Conservation (phyloP, 1,140 invertebrate species). For the silkworm (Bombyx mori) region ASM3026992v2 NC_085118.1:17202501-17203000, state of each 20-base stretch:
- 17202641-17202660: conserved; percentile 10
- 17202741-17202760: conserved; percentile 12
- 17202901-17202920: too few relatives aligned
- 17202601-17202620: conserved; percentile 22
- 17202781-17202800: neutral
- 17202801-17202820: too few relatives aligned
- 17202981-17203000: too few relatives aligned
- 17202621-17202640: conserved; percentile 24
- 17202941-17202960: too few relatives aligned
- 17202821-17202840: too few relatives aligned
- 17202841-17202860: too few relatives aligned
- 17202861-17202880: too few relatives aligned
- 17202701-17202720: conserved; percentile 20
- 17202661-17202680: conserved; percentile 24
- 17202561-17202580: conserved; percentile 10
- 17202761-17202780: conserved; percentile 5
- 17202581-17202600: conserved; percentile 13
- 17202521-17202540: conserved; percentile 3
- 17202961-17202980: too few relatives aligned
- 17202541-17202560: conserved; percentile 8
- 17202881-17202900: too few relatives aligned
- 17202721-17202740: conserved; percentile 13
- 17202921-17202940: too few relatives aligned
- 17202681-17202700: conserved; percentile 21
- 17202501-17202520: conserved; percentile 13